A percentile compares a stretch with the other conserved stretches of the same genome.
phyloP scores from a whole-genome alignment of 2,113 vertebrate species.

The Bos taurus region DNA sequence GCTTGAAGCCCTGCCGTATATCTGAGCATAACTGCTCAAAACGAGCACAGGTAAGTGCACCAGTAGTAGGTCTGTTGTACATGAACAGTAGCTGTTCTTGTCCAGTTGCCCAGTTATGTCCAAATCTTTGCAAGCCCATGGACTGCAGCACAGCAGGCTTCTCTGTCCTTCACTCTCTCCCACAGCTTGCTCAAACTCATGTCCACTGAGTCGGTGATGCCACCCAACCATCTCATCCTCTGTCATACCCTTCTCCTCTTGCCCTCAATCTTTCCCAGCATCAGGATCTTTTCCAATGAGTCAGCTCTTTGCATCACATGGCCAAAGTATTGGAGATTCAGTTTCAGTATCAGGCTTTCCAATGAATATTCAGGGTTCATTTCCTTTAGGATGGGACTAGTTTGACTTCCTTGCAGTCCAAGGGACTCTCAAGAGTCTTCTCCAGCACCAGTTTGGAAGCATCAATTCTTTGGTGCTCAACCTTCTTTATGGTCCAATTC shows the following conservation, averaged over 20 bases:
- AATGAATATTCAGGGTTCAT: neutral
- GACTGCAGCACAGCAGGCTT: neutral
- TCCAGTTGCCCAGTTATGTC: neutral
- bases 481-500: neutral
- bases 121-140: neutral
- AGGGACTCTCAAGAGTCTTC: neutral
- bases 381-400: neutral
- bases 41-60: neutral
- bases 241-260: neutral
- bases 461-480: neutral
- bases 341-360: neutral
- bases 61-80: neutral
- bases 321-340: neutral
- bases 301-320: neutral
- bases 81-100: neutral
- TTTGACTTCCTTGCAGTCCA: neutral
- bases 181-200: neutral
- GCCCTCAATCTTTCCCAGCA: neutral
- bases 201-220: neutral
- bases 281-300: neutral
- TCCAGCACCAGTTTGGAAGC: neutral
- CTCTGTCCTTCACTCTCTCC: neutral
- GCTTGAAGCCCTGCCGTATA: fast-evolving
- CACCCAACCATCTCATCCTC: neutral
- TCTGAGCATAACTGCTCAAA: neutral